These are phyloP conservation scores for Sinonovacula constricta DNA, from an alignment of 1,140 invertebrate species.

Conservation along the genomic window DNA sequence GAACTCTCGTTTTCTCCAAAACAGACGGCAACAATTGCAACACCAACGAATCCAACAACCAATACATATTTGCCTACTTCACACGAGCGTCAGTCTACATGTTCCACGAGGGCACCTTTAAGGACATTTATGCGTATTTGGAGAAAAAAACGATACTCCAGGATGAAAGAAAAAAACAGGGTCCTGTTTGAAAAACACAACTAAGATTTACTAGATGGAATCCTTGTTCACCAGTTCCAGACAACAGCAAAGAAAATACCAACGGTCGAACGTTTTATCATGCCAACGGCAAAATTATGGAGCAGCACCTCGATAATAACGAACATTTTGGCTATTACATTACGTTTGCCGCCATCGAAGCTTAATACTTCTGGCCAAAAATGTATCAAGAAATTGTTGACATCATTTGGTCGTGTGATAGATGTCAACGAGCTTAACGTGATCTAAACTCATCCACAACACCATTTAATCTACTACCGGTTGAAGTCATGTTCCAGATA, in stretches of 20 bases:
- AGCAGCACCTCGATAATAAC: constrained; percentile 47
- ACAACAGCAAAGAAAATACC: constrained; percentile 30
- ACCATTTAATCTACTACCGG: constrained; percentile 31
- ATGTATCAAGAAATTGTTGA: constrained; percentile 29
- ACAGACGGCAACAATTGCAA: background rate
- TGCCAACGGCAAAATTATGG: constrained; percentile 46
- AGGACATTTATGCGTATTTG: constrained; percentile 41
- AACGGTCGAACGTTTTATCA: constrained; percentile 5
- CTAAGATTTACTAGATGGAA: constrained; percentile 52
- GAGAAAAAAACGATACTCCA: constrained; percentile 19
- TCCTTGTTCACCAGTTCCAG: constrained; percentile 54
- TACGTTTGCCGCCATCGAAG: constrained; percentile 8
- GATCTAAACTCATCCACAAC: background rate
- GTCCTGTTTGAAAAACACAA: constrained; percentile 42
- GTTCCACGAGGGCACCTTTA: background rate
- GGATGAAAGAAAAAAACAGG: constrained; percentile 22
- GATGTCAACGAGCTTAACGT: constrained; percentile 28
- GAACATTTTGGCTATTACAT: constrained; percentile 47
- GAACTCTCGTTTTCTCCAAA: background rate
- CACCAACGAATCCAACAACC: background rate
- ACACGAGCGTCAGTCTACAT: background rate
- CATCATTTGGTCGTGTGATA: constrained; percentile 30
- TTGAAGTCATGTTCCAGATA: constrained; percentile 32
- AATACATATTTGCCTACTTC: background rate
- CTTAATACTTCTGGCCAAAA: constrained; percentile 47